Base-by-base conservation (phyloP, 1,140 invertebrate species). In the Heliconius nattereri region DNA sequence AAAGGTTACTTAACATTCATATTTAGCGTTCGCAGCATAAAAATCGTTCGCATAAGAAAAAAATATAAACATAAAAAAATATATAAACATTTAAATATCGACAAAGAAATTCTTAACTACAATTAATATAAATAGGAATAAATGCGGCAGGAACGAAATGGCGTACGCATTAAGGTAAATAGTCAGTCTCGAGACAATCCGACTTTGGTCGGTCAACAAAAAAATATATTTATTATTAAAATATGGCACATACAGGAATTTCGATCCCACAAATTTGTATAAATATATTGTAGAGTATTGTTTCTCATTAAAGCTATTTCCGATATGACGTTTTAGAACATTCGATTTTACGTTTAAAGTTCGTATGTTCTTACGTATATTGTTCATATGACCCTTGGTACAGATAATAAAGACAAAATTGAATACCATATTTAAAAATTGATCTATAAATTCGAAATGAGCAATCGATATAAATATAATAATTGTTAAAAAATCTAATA, bases 131-230 rank as follows among this genome's bases (percentile, higher is more conserved):
- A 66, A 29, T 66, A 66, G 54, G 72, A 79, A 78, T 78, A 76
- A 29, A 72, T 66, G 60, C 40, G 19, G 54, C 26, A 37, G 37
- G 60, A 73, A 80, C 76, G 73, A 20, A 81, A 78, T 57, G 74
- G 78, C 32, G 75, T 77, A 83, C 70, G 80, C 84, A 23, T 76
- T 82, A 84, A 75, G 85, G 87, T 90, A 90, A 87, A 88, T 87
- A 83, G 85, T 91, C 90, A 91, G 90, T 91, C 89, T 91, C 86
- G 85, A 86, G 75, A 71, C 40, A 85, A 78, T 74, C 81, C 80
- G 82, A 85, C 83, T 81, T 78, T 82, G 78, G 75, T 80, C 79
- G 79, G 79, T 73, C 52, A 78, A 81, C 76, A 78, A 52, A 78
- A 78, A 71, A 72, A 60, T 76, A 66, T 37, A 86, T 83, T 79